Base-by-base conservation (phyloP, 2,113 vertebrate species). In the Hippocampus mohnikei region DNA sequence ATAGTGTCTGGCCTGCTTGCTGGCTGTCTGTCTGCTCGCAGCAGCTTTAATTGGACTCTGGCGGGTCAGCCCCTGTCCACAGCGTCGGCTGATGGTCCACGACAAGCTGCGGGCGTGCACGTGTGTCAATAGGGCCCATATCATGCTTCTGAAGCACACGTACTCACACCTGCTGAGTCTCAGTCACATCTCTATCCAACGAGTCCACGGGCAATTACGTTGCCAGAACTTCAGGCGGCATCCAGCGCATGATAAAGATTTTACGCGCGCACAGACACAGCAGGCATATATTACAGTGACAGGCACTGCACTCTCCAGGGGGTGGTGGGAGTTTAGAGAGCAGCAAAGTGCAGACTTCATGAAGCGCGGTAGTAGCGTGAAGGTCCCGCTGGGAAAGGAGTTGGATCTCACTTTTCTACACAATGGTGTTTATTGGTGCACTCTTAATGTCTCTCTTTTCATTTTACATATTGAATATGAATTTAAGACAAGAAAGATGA, bases 21-120 rank as follows among this genome's bases (percentile, higher is more conserved):
- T 85, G 75, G 80, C 84, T 74, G 78, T 64, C 75, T 83, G 85
- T 83, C 80, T 88, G 85, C 79, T 83, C 78, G 71, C 81, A 76
- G 75, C 73, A 37, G 70, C 86, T 85, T 79, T 90, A 89, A 89
- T 89, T 89, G 88, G 88, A 83, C 78, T 69, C 78, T 69, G 61
- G 75, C 46, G 78, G 80, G 84, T 81, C 74, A 74, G 84, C 21
- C 55, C 56, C 85, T 88, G 85, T 88, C 90, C 84, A 8, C 61
- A 81, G 84, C 81, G n/a, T n/a, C 25, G 62, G 70, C 85, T 90
- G 84, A 88, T 76, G 74, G 70, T 72, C 82, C 77, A 73, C 76
- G 66, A 20, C 53, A 52, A 67, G 41, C 48, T 64, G 77, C 67
- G 73, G 53, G 50, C 46, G 70, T 69, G 69, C 42, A 75, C 33